Evolutionary conservation across 2,888 invertebrate genomes (phyloP), one percentile per base, ranked within the genome.

Genomic region (Leptinotarsa peninsularis): DNA sequence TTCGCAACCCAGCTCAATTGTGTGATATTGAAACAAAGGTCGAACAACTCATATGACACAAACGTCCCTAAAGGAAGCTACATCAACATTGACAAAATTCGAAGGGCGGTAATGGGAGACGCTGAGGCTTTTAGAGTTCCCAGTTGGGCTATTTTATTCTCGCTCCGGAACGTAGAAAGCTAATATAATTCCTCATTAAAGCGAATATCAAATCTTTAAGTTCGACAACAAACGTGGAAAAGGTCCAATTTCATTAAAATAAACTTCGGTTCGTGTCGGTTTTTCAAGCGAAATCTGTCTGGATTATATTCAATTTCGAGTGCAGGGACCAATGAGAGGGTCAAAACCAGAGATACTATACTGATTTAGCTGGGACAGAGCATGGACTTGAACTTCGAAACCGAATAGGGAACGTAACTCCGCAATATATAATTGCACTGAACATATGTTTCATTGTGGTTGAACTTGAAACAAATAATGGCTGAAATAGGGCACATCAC

Each of bases 171-270:
- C 63, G 17, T 33, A 43, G 43, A 63, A 43, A 63, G 63, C 63
- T n/a, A 63, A 63, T 63, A 63, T 63, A 27, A 63, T 58, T 58
- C 63, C 63, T 63, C 63, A 63, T 63, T 63, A n/a, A 33, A 63
- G n/a, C 63, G 63, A 63, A 63, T 63, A 33, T 43, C 63, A 43
- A 63, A 63, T 63, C 63, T 43, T 43, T 18, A 63, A 63, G 63
- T 63, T 43, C 33, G 43, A 43, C 27, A 60, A 60, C 60, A 43
- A 63, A 63, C 63, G 63, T 43, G 27, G 43, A 63, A 63, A 58
- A 63, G 27, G 63, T 5, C n/a, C 63, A 27, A 63, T 43, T 63
- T 63, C 63, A 43, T 63, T 63, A 27, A 43, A 63, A 63, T 63
- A 18, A 63, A 63, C 43, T 63, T 33, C 63, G 14, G 43, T n/a